Percentiles rank a stretch among this genome's conserved stretches.
Evolutionary conservation across 2,888 invertebrate genomes (phyloP).

Genomic region (Hirtodrosophila alboralis): DNA sequence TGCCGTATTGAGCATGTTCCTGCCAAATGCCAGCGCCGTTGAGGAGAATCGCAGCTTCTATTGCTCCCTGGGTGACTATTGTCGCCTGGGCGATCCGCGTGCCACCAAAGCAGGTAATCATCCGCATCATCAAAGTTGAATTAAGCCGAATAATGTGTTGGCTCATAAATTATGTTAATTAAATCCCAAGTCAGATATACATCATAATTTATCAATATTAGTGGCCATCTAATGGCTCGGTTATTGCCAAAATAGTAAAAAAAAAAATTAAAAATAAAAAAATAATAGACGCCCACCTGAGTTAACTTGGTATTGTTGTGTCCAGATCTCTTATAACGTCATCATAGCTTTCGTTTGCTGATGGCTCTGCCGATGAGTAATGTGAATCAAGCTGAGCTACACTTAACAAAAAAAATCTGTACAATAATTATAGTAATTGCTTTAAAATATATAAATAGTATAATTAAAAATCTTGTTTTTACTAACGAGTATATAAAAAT

Average conservation of each 20-base stretch:
- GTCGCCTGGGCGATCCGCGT: conserved; percentile 90
- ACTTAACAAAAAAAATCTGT: conserved; percentile 7
- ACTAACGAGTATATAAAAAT: no score
- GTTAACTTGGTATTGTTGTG: not conserved
- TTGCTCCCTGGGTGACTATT: conserved; percentile 90
- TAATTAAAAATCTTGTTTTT: no score
- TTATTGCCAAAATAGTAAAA: conserved; percentile 36
- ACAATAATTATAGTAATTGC: not conserved
- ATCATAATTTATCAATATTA: conserved; percentile 79
- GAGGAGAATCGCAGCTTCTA: conserved; percentile 90
- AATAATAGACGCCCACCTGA: conserved; percentile 60
- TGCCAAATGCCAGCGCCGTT: conserved; percentile 87
- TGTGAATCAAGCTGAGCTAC: conserved; percentile 8
- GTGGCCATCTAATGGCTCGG: conserved; percentile 49
- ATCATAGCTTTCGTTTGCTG: conserved; percentile 46
- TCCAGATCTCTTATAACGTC: conserved; percentile 54
- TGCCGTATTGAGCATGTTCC: conserved; percentile 93
- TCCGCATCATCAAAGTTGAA: no score
- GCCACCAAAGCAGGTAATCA: conserved; percentile 90
- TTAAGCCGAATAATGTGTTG: no score
- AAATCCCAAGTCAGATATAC: conserved; percentile 40
- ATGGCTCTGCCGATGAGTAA: conserved; percentile 38
- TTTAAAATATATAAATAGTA: no score
- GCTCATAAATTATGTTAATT: conserved; percentile 55
- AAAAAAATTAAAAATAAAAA: no score